Evolutionary conservation across 2,797 vertebrate genomes (phyloP), one percentile per base, ranked within the genome.

Genomic region (Silurus aristotelis): DNA sequence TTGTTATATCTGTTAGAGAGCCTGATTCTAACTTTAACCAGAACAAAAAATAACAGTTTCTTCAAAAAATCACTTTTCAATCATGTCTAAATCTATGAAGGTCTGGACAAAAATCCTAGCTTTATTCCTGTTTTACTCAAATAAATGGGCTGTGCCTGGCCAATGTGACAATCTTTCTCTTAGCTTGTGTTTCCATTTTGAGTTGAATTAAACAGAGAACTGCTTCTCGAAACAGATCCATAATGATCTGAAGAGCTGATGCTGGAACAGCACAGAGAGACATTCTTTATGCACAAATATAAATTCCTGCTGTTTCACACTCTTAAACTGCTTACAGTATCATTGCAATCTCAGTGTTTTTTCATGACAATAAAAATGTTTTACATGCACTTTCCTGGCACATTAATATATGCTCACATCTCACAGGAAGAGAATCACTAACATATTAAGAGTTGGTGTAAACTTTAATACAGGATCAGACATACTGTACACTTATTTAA

Each of bases 121-220:
- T 13, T 79, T 87, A 87, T 86, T 87, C 81, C 80, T 27, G 63
- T 68, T 46, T 55, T 17, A 55, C 81, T 52, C 19, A 58, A 63
- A 5, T 64, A 60, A 60, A 66, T 73, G 64, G n/a, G 22, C 12
- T 1, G 52, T 19, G 67, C 60, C 20, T 22, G 48, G 70, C 25
- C n/a, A 20, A 31, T 46, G 22, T 19, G 5, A 55, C 22, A 55
- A 70, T 77, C 60, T 83, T 70, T 78, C 43, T 82, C 0, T 10
- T n/a, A 20, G 12, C 60, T 76, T 20, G 52, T 80, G 64, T 55
- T 63, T 84, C 38, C 86, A 87, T 87, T 83, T 82, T 84, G 76
- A 66, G 68, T 52, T 83, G 83, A 88, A 86, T 66, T 71, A 85
- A 83, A 77, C 60, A 20, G 86, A 17, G 86, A 64, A 43, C 31